Evolutionary conservation across 2,113 vertebrate genomes (phyloP), one percentile per base, ranked within the genome.

Genomic region (Mastomys coucha): DNA sequence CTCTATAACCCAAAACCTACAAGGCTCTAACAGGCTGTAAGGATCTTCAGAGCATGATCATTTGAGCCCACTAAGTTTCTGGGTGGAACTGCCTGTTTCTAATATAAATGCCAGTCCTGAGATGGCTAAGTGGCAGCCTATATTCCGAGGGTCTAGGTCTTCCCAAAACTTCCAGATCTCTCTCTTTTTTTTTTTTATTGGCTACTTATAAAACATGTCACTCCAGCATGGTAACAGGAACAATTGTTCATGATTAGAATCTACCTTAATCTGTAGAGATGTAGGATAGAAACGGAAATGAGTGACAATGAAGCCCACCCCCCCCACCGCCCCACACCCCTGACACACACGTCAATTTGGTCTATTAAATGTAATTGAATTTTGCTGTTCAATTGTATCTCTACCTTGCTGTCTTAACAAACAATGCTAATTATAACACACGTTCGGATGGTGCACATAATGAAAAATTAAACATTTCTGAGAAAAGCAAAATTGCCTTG

Each of bases 401-500:
- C 89, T 95, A 82, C 91, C 67, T 96, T 94, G 49, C 69, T 96
- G 22, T 91, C 90, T 94, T 96, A 97, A 94, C 81, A 93, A 94
- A 97, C 95, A 98, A 96, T 92, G 96, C 95, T 98, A 97, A 98
- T 97, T 98, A 97, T 85, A 97, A 97, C 93, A 98, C 84, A 81
- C 8, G 3, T 98, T 98, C 63, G 28, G 94, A 97, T 97, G 95
- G 94, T 80, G 81, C 91, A 90, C 8, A 0, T 65, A 95, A 93
- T 97, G 91, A 96, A 97, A 97, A 98, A 91, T 97, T 97, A 98
- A 98, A 98, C 97, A 98, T 97, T 96, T 93, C 89, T 97, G 93
- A 97, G 97, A 96, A 94, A 98, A 97, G 97, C 96, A 98, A 98
- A 98, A 97, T 97, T 96, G 95, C 93, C 97, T 98, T 98, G 91